A percentile compares a stretch with the other conserved stretches of the same genome.
These are phyloP conservation scores for Cheirogaleus medius DNA, from an alignment of 2,113 vertebrate genomes.

Conservation along the genomic window DNA sequence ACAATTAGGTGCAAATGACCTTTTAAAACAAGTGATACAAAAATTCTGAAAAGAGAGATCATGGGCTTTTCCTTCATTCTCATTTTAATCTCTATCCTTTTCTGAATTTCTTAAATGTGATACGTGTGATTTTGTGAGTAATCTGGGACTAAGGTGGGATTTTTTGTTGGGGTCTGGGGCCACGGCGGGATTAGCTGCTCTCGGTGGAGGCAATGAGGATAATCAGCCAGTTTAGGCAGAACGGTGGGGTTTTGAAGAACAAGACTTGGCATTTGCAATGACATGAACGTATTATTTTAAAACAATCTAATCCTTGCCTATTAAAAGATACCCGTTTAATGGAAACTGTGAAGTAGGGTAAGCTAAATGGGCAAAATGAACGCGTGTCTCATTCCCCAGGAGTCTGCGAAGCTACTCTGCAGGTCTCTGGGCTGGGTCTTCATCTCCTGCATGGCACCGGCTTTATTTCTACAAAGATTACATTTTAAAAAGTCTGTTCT, in stretches of 20 bases:
- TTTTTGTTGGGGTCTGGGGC: neutral
- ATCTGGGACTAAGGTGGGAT: neutral
- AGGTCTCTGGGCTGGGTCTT: neutral
- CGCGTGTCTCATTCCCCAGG: neutral
- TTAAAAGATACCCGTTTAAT: neutral
- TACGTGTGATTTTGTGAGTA: neutral
- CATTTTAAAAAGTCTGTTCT: neutral
- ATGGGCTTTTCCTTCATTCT: neutral
- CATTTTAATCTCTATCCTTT: neutral
- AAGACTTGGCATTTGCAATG: neutral
- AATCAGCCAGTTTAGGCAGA: neutral
- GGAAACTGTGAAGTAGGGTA: neutral
- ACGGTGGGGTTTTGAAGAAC: neutral
- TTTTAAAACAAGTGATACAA: neutral
- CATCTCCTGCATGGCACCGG: neutral
- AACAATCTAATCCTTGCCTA: neutral
- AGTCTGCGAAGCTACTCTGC: neutral
- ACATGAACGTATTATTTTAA: neutral
- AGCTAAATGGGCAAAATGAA: neutral
- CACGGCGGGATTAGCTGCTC: neutral
- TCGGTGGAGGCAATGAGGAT: neutral
- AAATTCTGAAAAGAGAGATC: neutral
- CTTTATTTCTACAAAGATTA: neutral
- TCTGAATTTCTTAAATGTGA: neutral
- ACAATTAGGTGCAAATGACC: neutral